Evolutionary conservation across 1,140 invertebrate genomes (phyloP), one percentile per base, ranked within the genome.

Genomic region (Galleria mellonella): DNA sequence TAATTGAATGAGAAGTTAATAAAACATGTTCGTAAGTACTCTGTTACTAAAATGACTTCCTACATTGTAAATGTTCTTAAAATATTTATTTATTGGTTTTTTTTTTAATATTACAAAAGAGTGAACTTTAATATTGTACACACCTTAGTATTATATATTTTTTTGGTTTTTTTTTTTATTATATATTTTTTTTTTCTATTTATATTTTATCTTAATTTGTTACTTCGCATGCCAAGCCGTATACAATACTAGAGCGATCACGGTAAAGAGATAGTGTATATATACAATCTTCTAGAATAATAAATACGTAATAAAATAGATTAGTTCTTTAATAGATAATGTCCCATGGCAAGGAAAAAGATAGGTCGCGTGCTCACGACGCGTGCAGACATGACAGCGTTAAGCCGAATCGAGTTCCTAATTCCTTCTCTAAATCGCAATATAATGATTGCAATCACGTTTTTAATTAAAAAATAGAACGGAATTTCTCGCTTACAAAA

Each of bases 251-350:
- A 79, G 65, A 79, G 69, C 62, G 51, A 62, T 63, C 66, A 72
- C 66, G 60, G 62, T 60, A 50, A 61, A 55, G 62, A 43, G 56
- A 55, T 58, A 66, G 48, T 72, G 64, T 76, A 75, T 79, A 81
- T 62, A 77, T 69, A 75, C 61, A 61, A 64, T 53, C 54, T 73
- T 71, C 65, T 46, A 59, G 55, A 69, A 62, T 62, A 64, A 73
- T 78, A 75, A 75, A 81, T 72, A 78, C 46, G 51, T 83, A 81
- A 55, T 77, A 81, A 83, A 83, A 83, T 83, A 83, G 64, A 46
- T 62, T 36, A 15, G 35, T 63, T 64, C 47, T 51, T 59, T 64
- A 47, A 50, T 55, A 54, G n/a, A 10, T 31, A n/a, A 37, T 36
- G 14, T 55, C 46, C 59, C 17, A 23, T 23, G 8, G 41, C 42